Conservation (phyloP, 2,888 invertebrate species). For the Pocota personata region DNA sequence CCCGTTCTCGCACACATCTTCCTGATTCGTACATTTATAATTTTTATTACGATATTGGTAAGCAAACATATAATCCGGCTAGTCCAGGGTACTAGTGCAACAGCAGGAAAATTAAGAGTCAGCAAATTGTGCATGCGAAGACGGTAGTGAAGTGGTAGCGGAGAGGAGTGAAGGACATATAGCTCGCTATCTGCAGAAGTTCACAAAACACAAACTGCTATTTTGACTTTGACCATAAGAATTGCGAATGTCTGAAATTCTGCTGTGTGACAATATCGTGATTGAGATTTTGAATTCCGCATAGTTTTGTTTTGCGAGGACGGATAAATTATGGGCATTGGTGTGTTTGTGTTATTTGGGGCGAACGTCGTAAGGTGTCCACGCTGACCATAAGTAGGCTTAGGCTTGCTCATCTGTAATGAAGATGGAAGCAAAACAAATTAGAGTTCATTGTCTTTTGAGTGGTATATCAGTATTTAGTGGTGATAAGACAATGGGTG, state of each 20-base stretch:
- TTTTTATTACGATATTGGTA: constrained; percentile 66
- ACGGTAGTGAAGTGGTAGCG: not conserved
- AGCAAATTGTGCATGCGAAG: constrained; percentile 55
- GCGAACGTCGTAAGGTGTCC: constrained; percentile 17
- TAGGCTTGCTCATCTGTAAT: not conserved
- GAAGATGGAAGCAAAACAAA: not conserved
- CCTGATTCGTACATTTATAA: constrained; percentile 60
- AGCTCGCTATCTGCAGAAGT: constrained; percentile 48
- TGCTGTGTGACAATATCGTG: constrained; percentile 72
- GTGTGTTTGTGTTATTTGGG: constrained; percentile 38
- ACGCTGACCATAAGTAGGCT: constrained; percentile 13
- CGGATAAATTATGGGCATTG: constrained; percentile 43
- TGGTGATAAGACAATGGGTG: not conserved
- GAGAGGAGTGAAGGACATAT: not conserved
- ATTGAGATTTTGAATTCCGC: constrained; percentile 73
- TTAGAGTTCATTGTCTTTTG: not conserved
- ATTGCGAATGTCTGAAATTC: constrained; percentile 56
- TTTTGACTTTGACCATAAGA: constrained; percentile 42
- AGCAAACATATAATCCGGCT: constrained; percentile 20
- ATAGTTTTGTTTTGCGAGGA: constrained; percentile 37
- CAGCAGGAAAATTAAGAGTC: constrained; percentile 59
- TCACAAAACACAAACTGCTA: constrained; percentile 45
- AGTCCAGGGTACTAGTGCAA: constrained; percentile 28
- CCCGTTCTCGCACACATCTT: constrained; percentile 51
- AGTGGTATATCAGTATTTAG: not conserved